Base-by-base conservation (phyloP, 2,113 vertebrate genomes). In the Takifugu flavidus region DNA sequence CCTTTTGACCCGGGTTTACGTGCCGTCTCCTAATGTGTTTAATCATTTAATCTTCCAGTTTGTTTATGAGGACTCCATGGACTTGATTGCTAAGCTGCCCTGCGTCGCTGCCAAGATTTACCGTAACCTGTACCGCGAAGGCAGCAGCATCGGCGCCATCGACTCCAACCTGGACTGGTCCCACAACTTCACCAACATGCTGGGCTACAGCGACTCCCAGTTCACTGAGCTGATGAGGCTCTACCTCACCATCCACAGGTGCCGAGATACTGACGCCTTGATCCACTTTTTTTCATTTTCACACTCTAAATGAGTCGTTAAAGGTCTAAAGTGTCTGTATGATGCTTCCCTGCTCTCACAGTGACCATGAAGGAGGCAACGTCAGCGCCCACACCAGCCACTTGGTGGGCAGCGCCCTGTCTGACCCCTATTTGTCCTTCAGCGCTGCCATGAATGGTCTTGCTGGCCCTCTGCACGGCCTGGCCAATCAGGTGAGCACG, bases 211-310 rank as follows among this genome's bases (percentile, higher is more conserved):
- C 1, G 93, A 99, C 1, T 31, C 86, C 2, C 90, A 96, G 87
- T 98, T 99, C 87, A 94, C 94, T 3, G 96, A 98, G 86, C 94
- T 98, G 4, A 98, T 98, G 95, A 90, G 96, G 73, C 94, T 99
- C 65, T 99, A 99, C 89, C 96, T 98, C 89, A 96, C 96, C 67
- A 99, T 98, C 80, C 96, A 98, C 93, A 97, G 96, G 96, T 98
- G 20, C 49, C 29, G 59, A 20, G 5, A 49, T 31, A 3, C 11
- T 13, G 8, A 4, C 2, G 11, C 3, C 49, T 67, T 50, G 26
- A 6, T 26, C 12, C 43, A 3, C 43, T 45, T 12, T 14, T 45
- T 14, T 34, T 29, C 28, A 29, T 29, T 29, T 29, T 29, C 28
- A 29, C 28, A 29, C 28, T 29, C 5, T 29, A 29, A 29, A 29